Percentiles rank a stretch among this genome's conserved stretches.
Evolutionary conservation across 2,113 vertebrate species (phyloP).

Genomic region (Larimichthys crocea): DNA sequence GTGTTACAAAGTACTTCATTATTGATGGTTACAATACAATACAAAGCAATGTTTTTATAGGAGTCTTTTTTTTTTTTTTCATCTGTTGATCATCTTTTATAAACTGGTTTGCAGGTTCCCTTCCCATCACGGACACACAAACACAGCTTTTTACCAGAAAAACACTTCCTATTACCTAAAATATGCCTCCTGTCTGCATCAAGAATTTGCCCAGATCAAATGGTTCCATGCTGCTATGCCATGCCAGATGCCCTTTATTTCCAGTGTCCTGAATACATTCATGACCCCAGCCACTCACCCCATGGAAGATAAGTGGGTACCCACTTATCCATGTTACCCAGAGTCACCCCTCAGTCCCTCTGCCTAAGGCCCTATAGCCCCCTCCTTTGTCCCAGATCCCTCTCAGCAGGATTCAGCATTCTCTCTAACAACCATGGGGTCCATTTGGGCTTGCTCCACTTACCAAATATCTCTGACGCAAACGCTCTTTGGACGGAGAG

Average conservation of each 20-base stretch:
- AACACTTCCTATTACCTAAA: neutral
- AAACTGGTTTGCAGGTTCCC: neutral
- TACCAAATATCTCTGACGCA: constrained; percentile 56
- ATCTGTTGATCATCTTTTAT: neutral
- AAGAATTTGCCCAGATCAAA: constrained; percentile 15
- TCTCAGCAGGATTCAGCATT: constrained; percentile 69
- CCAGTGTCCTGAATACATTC: constrained; percentile 62
- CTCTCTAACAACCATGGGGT: constrained; percentile 69
- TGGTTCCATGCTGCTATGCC: neutral
- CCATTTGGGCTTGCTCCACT: constrained; percentile 75
- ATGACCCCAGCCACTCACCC: constrained; percentile 59
- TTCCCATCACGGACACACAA: neutral
- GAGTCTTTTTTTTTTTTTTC: no score
- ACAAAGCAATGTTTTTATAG: neutral
- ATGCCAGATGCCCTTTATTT: constrained; percentile 43
- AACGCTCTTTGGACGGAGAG: constrained; percentile 28
- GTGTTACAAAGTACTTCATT: neutral
- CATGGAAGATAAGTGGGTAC: constrained; percentile 36
- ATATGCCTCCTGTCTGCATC: neutral
- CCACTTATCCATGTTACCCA: constrained; percentile 68
- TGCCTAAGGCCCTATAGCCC: constrained; percentile 48
- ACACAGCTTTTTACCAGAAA: neutral
- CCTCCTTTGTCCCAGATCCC: constrained; percentile 75
- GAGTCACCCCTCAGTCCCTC: constrained; percentile 53
- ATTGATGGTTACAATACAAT: neutral